Evolutionary conservation across 2,113 vertebrate genomes (phyloP).

Genomic region (Herpetotheres cachinnans): DNA sequence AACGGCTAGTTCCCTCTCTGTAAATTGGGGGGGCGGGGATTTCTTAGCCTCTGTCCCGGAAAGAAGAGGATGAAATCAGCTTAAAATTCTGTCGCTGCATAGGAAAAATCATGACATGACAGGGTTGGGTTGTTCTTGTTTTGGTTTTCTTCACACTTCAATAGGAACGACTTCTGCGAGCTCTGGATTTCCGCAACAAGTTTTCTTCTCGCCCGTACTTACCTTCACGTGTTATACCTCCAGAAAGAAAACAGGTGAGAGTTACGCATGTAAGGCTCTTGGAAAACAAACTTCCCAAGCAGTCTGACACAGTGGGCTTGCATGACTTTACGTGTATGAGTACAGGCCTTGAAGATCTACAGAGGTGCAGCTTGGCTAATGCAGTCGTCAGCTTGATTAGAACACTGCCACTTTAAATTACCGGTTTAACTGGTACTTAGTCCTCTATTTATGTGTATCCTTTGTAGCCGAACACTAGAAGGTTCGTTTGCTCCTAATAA

Average conservation of each 20-base stretch:
- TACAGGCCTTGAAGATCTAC: too few relatives aligned
- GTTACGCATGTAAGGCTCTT: fast-evolving
- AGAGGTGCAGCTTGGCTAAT: background rate
- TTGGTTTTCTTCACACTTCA: background rate
- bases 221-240: conserved; percentile 76
- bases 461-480: background rate
- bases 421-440: background rate
- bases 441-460: background rate
- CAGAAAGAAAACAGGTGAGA: conserved; percentile 78
- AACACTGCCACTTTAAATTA: background rate
- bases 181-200: conserved; percentile 85
- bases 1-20: too few relatives aligned
- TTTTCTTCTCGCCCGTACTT: conserved; percentile 81
- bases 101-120: fast-evolving
- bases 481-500: fast-evolving
- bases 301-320: fast-evolving
- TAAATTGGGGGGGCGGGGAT: fast-evolving
- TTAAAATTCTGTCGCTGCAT: fast-evolving
- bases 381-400: background rate
- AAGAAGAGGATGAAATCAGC: fast-evolving
- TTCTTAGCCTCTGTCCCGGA: background rate
- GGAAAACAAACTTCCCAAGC: background rate
- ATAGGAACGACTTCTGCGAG: conserved; percentile 77
- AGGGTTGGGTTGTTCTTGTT: background rate
- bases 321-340: fast-evolving